These are phyloP conservation scores for Drosophila crucigera DNA, from an alignment of 2,888 invertebrate genomes.

Conservation along the genomic window DNA sequence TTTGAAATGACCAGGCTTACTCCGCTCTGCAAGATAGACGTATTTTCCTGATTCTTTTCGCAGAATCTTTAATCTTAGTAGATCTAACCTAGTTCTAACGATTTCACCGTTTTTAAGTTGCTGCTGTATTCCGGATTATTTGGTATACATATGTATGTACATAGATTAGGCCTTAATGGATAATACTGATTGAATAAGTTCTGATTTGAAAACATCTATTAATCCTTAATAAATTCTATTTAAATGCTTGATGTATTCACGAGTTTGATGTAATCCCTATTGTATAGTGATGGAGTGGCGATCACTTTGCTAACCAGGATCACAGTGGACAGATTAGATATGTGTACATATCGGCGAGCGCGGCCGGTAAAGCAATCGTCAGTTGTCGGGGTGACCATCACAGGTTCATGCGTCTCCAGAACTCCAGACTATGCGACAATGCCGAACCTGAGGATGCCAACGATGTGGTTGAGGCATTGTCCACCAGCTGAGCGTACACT, in stretches of 20 bases:
- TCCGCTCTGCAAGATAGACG: neutral
- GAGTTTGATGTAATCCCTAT: neutral
- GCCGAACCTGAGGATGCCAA: constrained; percentile 33
- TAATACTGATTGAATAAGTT: constrained; percentile 3
- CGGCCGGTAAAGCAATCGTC: constrained; percentile 8
- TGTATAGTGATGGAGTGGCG: constrained; percentile 1
- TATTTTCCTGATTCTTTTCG: neutral
- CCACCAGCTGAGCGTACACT: constrained; percentile 18
- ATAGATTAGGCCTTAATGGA: neutral
- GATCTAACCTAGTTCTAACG: neutral
- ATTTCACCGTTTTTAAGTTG: neutral
- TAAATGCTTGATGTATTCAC: neutral
- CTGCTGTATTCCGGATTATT: neutral
- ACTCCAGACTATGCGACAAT: constrained; percentile 47
- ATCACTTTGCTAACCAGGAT: constrained; percentile 11
- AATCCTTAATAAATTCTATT: neutral
- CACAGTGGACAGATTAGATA: neutral
- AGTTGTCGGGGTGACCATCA: constrained; percentile 9
- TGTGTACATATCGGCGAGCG: neutral
- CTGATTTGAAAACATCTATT: neutral
- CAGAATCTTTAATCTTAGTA: neutral
- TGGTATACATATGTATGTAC: neutral
- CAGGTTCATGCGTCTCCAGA: constrained; percentile 66
- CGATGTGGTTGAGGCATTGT: constrained; percentile 16
- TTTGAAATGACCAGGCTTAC: neutral